Evolutionary conservation across 2,797 vertebrate genomes (phyloP), one percentile per base, ranked within the genome.

Genomic region (Calcarius lapponicus): DNA sequence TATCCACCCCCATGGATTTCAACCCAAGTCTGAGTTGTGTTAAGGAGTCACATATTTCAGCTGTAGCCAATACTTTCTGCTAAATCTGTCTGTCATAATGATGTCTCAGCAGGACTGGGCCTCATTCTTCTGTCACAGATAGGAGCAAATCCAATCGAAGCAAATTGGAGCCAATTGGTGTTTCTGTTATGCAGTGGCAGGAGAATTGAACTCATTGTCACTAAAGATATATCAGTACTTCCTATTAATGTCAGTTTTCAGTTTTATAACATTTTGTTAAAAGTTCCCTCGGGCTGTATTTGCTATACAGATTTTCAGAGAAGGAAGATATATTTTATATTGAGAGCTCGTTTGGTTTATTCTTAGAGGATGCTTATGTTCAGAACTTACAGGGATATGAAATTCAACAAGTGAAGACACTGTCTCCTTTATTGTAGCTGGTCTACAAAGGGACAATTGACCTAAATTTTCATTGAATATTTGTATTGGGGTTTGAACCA

Each of bases 221-320:
- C 97, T 97, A 97, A 97, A 94, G 86, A 97, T 97, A 91, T 97
- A 97, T 97, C 97, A 97, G 96, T 88, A 95, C 95, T 97, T 97
- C 89, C 95, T 96, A 97, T 97, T 97, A 98, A 97, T 96, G 97
- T 97, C 96, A 96, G 90, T 95, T 97, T 97, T 97, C 96, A 97
- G 96, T 97, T 97, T 95, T 94, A 86, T 93, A 95, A 97, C 94
- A 92, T 97, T 96, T 97, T 97, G 96, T 97, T 97, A 95, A 97
- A 97, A 97, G 96, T 95, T 97, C 96, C 97, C 96, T 96, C 14
- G 71, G 97, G 97, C 97, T 97, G 88, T 97, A 97, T 97, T 97
- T 80, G 54, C 97, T 94, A 94, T 84, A 96, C 92, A 95, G 91
- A 93, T 96, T 97, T 97, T 96, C 73, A 94, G 93, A 95, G 67